Percentiles rank a stretch among this genome's conserved stretches.
Conservation (phyloP, 2,888 invertebrate genomes). For the Eupithecia dodoneata region DNA sequence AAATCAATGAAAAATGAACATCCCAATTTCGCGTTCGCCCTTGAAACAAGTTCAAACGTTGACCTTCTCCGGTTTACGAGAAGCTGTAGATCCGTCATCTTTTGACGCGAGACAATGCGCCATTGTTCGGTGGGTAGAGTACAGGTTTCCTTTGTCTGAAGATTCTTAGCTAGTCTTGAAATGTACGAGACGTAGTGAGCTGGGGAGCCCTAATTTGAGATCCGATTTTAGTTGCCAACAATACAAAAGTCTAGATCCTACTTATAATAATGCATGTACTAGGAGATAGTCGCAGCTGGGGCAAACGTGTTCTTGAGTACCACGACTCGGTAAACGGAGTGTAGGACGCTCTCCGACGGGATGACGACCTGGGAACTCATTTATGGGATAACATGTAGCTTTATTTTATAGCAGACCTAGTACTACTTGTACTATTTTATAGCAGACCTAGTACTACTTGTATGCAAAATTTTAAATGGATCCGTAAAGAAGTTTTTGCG, state of each 20-base stretch:
- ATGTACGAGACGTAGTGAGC: conserved; percentile 5
- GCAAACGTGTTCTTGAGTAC: too few relatives aligned
- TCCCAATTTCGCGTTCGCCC: not conserved
- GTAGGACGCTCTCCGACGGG: too few relatives aligned
- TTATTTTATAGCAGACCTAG: too few relatives aligned
- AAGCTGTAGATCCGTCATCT: conserved; percentile 5
- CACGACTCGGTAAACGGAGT: too few relatives aligned
- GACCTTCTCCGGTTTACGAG: conserved; percentile 9
- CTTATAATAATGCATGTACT: not conserved
- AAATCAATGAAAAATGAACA: not conserved
- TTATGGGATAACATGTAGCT: too few relatives aligned
- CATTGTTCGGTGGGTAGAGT: not conserved
- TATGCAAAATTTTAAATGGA: too few relatives aligned
- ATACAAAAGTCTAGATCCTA: not conserved
- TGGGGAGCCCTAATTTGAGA: not conserved
- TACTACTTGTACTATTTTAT: too few relatives aligned
- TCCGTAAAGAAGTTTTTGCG: too few relatives aligned
- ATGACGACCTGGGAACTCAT: too few relatives aligned
- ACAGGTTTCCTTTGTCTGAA: conserved; percentile 3
- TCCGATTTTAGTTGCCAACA: not conserved
- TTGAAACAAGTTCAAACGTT: conserved; percentile 1
- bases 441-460: too few relatives aligned
- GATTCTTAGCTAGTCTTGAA: conserved; percentile 11
- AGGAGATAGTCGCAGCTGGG: too few relatives aligned
- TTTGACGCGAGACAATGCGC: conserved; percentile 4